Percentiles rank a stretch among this genome's conserved stretches.
These are phyloP conservation scores for Capitulum mitella DNA, from an alignment of 2,888 invertebrate species.

Conservation along the genomic window DNA sequence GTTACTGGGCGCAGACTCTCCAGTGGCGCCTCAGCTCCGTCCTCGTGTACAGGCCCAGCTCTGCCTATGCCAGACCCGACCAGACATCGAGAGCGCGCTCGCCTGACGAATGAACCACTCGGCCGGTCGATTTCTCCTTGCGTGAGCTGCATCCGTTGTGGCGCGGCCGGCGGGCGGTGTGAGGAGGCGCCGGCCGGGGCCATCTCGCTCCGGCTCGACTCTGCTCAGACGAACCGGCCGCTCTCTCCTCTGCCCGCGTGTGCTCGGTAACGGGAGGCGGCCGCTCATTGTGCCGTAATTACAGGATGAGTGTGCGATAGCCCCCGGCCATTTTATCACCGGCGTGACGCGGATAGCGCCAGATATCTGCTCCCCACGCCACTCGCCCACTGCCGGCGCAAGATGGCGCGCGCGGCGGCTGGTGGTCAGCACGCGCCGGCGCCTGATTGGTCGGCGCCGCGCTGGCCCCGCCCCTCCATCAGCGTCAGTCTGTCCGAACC, in stretches of 20 bases:
- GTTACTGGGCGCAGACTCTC: too few species aligned
- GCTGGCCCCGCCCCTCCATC: conserved; percentile 19
- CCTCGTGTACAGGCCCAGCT: too few species aligned
- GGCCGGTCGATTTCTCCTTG: not conserved
- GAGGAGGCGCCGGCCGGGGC: not conserved
- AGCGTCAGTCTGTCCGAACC: not conserved
- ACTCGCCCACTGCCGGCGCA: not conserved
- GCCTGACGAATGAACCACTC: not conserved
- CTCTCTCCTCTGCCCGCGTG: too few species aligned
- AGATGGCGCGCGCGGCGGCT: conserved; percentile 3
- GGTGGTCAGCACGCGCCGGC: not conserved
- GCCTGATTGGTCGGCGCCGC: conserved; percentile 5
- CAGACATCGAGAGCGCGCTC: not conserved
- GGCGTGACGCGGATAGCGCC: not conserved
- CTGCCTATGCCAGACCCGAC: not conserved
- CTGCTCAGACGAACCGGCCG: not conserved
- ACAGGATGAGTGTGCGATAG: conserved; percentile 9
- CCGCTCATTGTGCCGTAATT: not conserved
- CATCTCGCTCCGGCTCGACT: not conserved
- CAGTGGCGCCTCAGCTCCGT: too few species aligned
- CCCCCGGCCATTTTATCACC: conserved; percentile 8
- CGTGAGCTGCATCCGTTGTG: not conserved
- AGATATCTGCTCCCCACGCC: not conserved
- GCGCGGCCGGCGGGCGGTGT: not conserved
- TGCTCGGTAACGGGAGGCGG: not conserved